Percentiles rank a stretch among this genome's conserved stretches.
These are phyloP conservation scores for Bombus polaris DNA, from an alignment of 1,140 invertebrate species.

Conservation along the genomic window DNA sequence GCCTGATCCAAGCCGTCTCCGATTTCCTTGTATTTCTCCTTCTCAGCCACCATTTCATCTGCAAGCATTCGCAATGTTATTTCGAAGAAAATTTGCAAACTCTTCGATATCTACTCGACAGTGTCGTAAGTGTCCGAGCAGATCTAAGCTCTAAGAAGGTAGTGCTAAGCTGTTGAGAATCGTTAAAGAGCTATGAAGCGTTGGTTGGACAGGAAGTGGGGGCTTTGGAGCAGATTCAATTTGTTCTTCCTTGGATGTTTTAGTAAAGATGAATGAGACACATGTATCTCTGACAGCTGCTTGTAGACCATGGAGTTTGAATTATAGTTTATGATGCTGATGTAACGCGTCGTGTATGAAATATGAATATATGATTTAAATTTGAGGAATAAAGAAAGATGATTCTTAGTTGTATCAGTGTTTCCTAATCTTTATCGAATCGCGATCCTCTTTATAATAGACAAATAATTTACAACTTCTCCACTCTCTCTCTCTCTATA, in stretches of 20 bases:
- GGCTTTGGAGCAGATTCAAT: background rate
- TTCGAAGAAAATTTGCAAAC: conserved; percentile 5
- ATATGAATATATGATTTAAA: background rate
- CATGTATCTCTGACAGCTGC: background rate
- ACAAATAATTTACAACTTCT: background rate
- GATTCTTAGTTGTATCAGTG: background rate
- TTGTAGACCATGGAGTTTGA: background rate
- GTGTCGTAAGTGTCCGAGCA: background rate
- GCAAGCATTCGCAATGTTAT: conserved; percentile 81
- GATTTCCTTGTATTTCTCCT: conserved; percentile 99
- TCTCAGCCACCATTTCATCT: conserved; percentile 99
- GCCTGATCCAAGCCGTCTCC: conserved; percentile 99
- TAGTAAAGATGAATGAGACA: conserved; percentile 4
- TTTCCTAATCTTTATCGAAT: background rate
- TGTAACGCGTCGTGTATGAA: too few species aligned
- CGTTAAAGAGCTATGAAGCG: background rate
- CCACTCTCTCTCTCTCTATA: too few species aligned
- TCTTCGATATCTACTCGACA: background rate
- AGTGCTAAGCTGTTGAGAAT: background rate
- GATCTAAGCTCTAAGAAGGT: background rate
- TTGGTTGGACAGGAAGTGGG: conserved; percentile 22
- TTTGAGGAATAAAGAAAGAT: background rate
- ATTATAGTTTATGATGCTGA: background rate
- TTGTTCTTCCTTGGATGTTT: background rate
- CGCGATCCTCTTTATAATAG: background rate